Evolutionary conservation across 92 coral and sea anemone genomes (phyloP).

Genomic region (Plumapathes pennacea): DNA sequence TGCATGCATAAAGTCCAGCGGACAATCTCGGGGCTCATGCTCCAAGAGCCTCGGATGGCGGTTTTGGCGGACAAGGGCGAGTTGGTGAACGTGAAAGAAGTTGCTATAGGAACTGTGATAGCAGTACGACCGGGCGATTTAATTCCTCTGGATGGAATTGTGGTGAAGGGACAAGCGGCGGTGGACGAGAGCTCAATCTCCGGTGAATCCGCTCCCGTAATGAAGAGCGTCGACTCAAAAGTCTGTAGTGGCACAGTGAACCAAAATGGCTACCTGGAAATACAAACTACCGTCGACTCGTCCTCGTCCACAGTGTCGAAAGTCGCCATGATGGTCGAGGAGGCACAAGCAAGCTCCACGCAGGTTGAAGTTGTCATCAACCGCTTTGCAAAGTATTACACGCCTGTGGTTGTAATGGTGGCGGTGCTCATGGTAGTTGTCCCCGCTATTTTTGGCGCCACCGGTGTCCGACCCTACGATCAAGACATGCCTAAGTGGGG

Average conservation of each 20-base stretch:
- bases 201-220: slow-evolving; percentile 92
- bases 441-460: slow-evolving; percentile 88
- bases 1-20: slow-evolving; percentile 91
- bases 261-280: slow-evolving; percentile 97
- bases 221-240: slow-evolving; percentile 66
- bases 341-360: slow-evolving; percentile 89
- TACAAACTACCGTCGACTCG: slow-evolving; percentile 82
- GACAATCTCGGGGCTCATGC: slow-evolving; percentile 92
- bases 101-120: slow-evolving; percentile 78
- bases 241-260: slow-evolving; percentile 93
- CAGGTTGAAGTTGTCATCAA: slow-evolving; percentile 81
- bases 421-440: slow-evolving; percentile 74
- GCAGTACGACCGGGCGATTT: slow-evolving; percentile 98
- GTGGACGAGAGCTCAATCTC: slow-evolving; percentile 97
- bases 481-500: slow-evolving; percentile 80
- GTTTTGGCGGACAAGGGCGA: slow-evolving; percentile 86
- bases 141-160: slow-evolving; percentile 93
- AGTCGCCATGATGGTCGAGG: slow-evolving; percentile 86
- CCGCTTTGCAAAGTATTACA: slow-evolving; percentile 93
- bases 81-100: slow-evolving; percentile 71
- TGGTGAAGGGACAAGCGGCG: slow-evolving; percentile 87
- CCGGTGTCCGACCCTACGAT: slow-evolving; percentile 87
- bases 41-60: slow-evolving; percentile 83
- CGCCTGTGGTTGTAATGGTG: slow-evolving; percentile 72
- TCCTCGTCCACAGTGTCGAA: slow-evolving; percentile 90